These are phyloP conservation scores for Onychomys leucogaster DNA, from an alignment of 2,797 vertebrate genomes.

Conservation along the genomic window DNA sequence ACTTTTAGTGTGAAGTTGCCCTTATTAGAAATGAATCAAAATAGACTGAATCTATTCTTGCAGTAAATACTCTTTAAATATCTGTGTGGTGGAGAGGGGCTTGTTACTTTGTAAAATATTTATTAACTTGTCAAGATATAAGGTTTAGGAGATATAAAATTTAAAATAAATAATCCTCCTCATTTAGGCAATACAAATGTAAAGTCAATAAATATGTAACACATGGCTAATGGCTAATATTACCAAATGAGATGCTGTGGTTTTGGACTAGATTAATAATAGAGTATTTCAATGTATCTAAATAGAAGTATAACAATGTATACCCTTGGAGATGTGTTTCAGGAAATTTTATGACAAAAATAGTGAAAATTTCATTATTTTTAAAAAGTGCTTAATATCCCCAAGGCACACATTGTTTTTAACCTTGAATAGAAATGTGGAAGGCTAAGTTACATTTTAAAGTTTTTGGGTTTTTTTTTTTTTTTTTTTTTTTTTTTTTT, in stretches of 20 bases:
- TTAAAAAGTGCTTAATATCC: not conserved
- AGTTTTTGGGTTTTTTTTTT: too few relatives aligned
- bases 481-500: too few relatives aligned
- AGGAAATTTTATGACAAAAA: not conserved
- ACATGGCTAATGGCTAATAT: not conserved
- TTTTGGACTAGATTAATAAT: not conserved
- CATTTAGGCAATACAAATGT: not conserved
- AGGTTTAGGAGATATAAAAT: not conserved
- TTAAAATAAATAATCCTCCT: not conserved
- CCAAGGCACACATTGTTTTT: not conserved
- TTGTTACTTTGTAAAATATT: not conserved
- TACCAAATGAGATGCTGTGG: not conserved
- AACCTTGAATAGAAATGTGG: not conserved
- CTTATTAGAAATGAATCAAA: not conserved
- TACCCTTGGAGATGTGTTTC: not conserved
- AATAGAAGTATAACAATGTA: not conserved
- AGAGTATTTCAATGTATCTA: not conserved
- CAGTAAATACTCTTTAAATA: not conserved
- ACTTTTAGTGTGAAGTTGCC: not conserved
- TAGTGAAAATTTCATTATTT: not conserved
- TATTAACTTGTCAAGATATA: not conserved
- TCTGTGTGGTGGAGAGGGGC: rapidly evolving
- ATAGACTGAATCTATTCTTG: not conserved
- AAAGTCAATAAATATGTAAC: not conserved
- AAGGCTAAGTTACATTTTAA: not conserved